phyloP scores from a whole-genome alignment of 2,888 invertebrate genomes.

The Agonopterix heracliana region DNA sequence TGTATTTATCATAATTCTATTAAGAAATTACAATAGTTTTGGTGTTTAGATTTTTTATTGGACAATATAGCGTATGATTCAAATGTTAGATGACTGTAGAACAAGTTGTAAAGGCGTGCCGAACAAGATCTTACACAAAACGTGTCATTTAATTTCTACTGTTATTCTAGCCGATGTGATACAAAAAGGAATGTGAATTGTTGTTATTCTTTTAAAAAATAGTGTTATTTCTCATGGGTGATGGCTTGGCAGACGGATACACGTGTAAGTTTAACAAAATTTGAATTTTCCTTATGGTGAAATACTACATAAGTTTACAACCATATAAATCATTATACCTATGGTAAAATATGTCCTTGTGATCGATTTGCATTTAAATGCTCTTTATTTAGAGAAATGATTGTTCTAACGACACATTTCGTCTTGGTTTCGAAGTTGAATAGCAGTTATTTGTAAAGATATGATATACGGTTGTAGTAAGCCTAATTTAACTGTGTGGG shows the following conservation, averaged over 20 bases:
- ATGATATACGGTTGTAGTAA: background rate
- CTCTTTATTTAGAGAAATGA: constrained; percentile 40
- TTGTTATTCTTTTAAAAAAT: constrained; percentile 56
- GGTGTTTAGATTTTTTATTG: constrained; percentile 51
- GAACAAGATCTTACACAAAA: constrained; percentile 50
- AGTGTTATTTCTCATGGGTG: constrained; percentile 72
- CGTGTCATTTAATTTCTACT: constrained; percentile 67
- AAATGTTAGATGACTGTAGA: constrained; percentile 45
- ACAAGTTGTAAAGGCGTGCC: constrained; percentile 36
- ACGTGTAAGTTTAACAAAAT: constrained; percentile 55
- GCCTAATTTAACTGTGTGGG: constrained; percentile 13
- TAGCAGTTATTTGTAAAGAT: background rate
- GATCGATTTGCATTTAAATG: constrained; percentile 54
- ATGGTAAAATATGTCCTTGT: constrained; percentile 51
- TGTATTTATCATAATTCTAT: constrained; percentile 52
- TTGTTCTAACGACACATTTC: constrained; percentile 30
- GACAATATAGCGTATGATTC: constrained; percentile 35
- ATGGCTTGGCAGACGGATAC: constrained; percentile 76
- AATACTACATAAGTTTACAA: background rate
- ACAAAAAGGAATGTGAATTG: constrained; percentile 63
- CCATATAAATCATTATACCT: background rate
- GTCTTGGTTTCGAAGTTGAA: background rate
- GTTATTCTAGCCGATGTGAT: constrained; percentile 62
- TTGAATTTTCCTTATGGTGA: constrained; percentile 1
- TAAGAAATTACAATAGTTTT: constrained; percentile 45